Percentiles rank a stretch among this genome's conserved stretches.
phyloP scores from a whole-genome alignment of 2,797 vertebrate genomes.

The Acrossocheilus wenchowensis region DNA sequence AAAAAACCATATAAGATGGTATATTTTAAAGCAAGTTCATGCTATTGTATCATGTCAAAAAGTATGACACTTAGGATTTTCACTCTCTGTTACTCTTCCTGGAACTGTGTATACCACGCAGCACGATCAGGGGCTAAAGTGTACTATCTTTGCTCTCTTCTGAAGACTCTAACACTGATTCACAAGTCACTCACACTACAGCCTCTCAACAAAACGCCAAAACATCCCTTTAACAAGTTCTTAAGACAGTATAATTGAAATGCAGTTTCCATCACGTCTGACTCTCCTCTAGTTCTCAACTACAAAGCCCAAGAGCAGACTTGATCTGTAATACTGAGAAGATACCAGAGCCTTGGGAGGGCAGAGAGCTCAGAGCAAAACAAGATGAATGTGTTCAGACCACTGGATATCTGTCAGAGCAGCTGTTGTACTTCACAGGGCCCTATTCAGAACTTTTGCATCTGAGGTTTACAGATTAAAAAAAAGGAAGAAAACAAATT shows the following conservation, averaged over 20 bases:
- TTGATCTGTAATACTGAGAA: constrained; percentile 34
- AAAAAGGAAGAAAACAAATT: background rate
- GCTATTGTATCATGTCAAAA: background rate
- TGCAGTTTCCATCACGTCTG: constrained; percentile 19
- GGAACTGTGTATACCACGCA: background rate
- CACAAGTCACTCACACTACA: constrained; percentile 18
- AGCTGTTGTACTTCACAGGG: constrained; percentile 3
- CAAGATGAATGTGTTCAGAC: constrained; percentile 34
- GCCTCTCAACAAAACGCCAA: constrained; percentile 9
- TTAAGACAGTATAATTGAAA: constrained; percentile 26
- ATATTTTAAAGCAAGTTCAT: background rate
- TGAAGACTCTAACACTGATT: background rate
- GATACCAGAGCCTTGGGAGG: constrained; percentile 14
- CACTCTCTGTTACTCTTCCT: background rate
- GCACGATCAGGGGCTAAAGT: background rate
- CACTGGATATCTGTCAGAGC: constrained; percentile 17
- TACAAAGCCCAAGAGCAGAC: constrained; percentile 30
- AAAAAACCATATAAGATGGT: background rate
- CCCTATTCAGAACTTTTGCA: background rate
- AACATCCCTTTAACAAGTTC: constrained; percentile 21
- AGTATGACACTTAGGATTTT: background rate
- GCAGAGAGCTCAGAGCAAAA: constrained; percentile 5
- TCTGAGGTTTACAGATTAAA: constrained; percentile 8
- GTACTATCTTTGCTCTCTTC: background rate
- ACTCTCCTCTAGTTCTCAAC: constrained; percentile 8